A percentile compares a stretch with the other conserved stretches of the same genome.
These are phyloP conservation scores for Eupithecia vulgata DNA, from an alignment of 2,888 invertebrate species.

Conservation along the genomic window DNA sequence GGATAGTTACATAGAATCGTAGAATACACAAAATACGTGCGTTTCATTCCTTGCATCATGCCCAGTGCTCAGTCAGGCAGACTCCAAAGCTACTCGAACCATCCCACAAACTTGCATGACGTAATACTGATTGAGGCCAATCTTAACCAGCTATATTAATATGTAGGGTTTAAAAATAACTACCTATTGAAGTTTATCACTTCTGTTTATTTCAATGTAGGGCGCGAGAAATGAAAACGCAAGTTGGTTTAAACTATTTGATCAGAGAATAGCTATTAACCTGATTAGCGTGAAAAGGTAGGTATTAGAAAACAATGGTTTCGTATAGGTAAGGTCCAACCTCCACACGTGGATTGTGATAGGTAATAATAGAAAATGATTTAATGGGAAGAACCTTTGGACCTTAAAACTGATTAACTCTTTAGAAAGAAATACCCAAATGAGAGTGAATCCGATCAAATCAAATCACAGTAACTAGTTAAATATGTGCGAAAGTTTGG, in stretches of 20 bases:
- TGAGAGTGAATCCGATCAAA: background rate
- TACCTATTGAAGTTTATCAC: constrained; percentile 37
- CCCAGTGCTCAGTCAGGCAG: background rate
- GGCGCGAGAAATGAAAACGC: constrained; percentile 27
- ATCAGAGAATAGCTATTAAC: background rate
- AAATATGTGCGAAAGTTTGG: background rate
- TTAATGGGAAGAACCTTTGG: background rate
- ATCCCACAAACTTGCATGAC: constrained; percentile 34
- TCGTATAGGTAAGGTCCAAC: background rate
- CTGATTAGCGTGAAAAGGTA: background rate
- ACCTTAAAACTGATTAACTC: background rate
- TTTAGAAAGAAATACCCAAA: background rate
- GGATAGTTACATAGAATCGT: too few relatives aligned
- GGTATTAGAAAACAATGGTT: constrained; percentile 2
- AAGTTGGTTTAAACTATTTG: background rate
- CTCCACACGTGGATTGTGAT: too few relatives aligned
- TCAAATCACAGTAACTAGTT: background rate
- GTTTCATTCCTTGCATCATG: background rate
- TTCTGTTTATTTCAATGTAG: constrained; percentile 38
- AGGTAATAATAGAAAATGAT: background rate
- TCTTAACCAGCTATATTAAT: constrained; percentile 8
- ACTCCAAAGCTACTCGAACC: constrained; percentile 24
- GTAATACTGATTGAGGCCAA: constrained; percentile 33
- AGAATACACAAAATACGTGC: too few relatives aligned
- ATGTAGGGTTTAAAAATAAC: constrained; percentile 23